Base-by-base conservation (phyloP, 2,797 vertebrate species). In the Anomalospiza imberbis region DNA sequence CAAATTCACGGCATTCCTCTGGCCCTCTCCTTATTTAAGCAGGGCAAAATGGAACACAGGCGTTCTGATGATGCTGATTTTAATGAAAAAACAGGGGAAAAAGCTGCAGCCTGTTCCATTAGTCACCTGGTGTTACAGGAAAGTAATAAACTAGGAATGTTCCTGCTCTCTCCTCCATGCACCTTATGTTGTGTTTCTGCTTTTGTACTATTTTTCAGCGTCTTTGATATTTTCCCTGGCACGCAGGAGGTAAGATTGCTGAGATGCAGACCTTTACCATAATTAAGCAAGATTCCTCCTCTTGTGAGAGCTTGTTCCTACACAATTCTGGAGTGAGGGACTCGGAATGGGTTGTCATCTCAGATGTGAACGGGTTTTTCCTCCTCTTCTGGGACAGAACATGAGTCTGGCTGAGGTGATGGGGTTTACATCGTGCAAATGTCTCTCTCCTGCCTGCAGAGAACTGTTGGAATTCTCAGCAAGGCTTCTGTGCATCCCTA, bases 241-340 rank as follows among this genome's bases (percentile, higher is more conserved):
- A 44, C 28, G 24, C 50, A 61, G 76, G 72, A 84, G 71, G 36
- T 13, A 57, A 36, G 38, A 57, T 19, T 44, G 61, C 60, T 58
- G 88, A 67, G 54, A 44, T 6, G 14, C 0, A 88, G 67, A 53
- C 47, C 50, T 91, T 86, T 76, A 65, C 78, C 53, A 61, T 73
- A 57, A 94, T 88, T 77, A 94, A 95, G 62, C n/a, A 78, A 93
- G 77, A 45, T 45, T 86, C 48, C 36, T 88, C 54, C 32, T 83
- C 78, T 70, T 67, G 48, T 36, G 72, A 81, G 93, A 88, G 50
- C 53, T 85, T 6, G 1, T 89, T 85, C 85, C 85, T 85, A 18
- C 61, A 62, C 66, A 83, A 8, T 89, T 85, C 58, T 34, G 32
- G 60, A 10, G 71, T 54, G 29, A 40, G 88, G 81, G 76, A 32